Conservation (phyloP, 2,888 invertebrate genomes). For the Argyresthia goedartella region DNA sequence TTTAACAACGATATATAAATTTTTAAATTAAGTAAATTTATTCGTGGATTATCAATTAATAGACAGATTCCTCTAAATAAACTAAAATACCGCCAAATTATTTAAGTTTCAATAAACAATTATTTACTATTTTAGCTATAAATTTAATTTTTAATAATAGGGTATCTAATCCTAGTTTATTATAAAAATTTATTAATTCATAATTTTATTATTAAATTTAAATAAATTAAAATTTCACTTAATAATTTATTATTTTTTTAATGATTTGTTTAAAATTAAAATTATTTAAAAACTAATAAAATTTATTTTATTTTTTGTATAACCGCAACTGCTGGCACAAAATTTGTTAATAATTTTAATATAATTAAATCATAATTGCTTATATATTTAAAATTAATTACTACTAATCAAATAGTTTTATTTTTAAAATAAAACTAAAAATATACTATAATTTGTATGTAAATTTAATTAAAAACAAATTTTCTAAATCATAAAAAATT, state of each 20-base stretch:
- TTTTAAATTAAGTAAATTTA: constrained; percentile 63
- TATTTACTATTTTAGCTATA: constrained; percentile 69
- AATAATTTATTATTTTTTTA: constrained; percentile 55
- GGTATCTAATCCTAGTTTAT: constrained; percentile 79
- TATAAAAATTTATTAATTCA: constrained; percentile 49
- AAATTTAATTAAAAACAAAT: constrained; percentile 66
- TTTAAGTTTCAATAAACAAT: constrained; percentile 74
- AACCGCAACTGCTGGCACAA: constrained; percentile 81
- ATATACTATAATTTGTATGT: constrained; percentile 66
- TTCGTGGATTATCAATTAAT: constrained; percentile 77
- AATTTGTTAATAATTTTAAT: constrained; percentile 70
- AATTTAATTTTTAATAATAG: constrained; percentile 73
- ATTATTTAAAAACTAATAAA: constrained; percentile 44
- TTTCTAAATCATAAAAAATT: constrained; percentile 61
- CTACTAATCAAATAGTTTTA: constrained; percentile 22
- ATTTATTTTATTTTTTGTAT: constrained; percentile 73
- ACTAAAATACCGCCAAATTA: constrained; percentile 79
- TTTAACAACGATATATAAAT: constrained; percentile 60
- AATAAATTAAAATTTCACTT: constrained; percentile 72
- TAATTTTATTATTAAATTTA: constrained; percentile 32
- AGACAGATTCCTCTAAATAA: constrained; percentile 78
- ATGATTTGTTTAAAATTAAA: constrained; percentile 33
- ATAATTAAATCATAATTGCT: constrained; percentile 73
- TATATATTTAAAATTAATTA: constrained; percentile 71
- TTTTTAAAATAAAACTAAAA: constrained; percentile 48